A percentile compares a stretch with the other conserved stretches of the same genome.
Conservation (phyloP, 2,797 vertebrate species). For the Psittacula echo region DNA sequence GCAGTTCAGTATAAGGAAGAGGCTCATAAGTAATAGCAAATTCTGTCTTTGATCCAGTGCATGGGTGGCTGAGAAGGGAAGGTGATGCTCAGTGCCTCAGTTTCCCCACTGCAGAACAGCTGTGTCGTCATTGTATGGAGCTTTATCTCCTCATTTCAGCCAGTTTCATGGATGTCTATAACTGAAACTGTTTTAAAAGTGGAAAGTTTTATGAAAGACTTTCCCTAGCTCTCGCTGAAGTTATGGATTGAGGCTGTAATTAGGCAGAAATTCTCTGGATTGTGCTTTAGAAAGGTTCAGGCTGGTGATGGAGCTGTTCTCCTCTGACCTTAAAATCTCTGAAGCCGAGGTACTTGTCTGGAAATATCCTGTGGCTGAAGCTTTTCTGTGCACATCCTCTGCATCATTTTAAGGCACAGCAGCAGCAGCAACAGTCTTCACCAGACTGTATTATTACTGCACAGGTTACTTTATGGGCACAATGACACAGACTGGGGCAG, state of each 20-base stretch:
- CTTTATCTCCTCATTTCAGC: background rate
- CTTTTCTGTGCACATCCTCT: background rate
- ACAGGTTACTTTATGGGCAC: background rate
- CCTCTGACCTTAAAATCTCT: background rate
- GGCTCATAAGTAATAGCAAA: background rate
- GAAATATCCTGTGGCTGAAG: background rate
- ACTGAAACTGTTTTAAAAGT: background rate
- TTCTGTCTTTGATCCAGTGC: background rate
- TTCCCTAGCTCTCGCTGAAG: rapidly evolving
- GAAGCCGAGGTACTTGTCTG: background rate
- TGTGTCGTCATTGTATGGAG: background rate
- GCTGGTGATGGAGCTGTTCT: background rate
- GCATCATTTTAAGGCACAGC: background rate
- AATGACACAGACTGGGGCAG: background rate
- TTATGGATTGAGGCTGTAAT: background rate
- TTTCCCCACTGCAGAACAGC: background rate
- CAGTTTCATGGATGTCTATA: background rate
- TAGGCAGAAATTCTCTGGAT: background rate
- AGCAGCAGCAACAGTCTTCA: background rate
- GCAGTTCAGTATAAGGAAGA: background rate
- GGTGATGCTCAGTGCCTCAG: background rate
- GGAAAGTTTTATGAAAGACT: background rate
- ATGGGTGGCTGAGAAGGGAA: background rate
- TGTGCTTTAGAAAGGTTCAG: background rate
- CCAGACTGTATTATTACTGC: background rate